These are phyloP conservation scores for Okapia johnstoni DNA, from an alignment of 2,113 vertebrate genomes.

Conservation along the genomic window DNA sequence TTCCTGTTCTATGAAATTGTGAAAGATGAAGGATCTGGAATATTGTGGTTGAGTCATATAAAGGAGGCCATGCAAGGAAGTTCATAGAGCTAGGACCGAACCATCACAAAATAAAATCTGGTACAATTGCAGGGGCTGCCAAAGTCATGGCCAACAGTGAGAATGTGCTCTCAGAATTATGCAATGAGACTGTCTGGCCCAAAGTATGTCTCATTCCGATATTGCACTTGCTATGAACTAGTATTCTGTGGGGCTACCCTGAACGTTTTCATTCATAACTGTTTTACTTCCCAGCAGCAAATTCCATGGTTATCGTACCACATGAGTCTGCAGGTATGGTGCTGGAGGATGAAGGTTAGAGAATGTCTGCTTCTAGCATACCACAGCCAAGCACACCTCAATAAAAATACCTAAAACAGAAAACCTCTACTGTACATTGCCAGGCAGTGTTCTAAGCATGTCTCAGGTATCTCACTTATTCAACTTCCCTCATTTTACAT, in stretches of 20 bases:
- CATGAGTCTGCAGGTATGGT: not conserved
- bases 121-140: not conserved
- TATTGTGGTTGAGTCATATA: not conserved
- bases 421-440: not conserved
- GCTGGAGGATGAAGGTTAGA: not conserved
- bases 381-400: not conserved
- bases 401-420: not conserved
- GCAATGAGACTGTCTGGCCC: not conserved
- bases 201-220: not conserved
- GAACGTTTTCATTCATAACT: not conserved
- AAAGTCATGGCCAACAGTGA: not conserved
- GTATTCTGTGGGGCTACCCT: not conserved
- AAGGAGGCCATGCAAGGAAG: not conserved
- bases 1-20: not conserved
- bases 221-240: not conserved
- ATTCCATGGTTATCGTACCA: not conserved
- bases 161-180: not conserved
- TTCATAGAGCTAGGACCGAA: not conserved
- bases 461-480: not conserved
- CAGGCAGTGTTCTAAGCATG: not conserved
- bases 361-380: not conserved
- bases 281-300: not conserved
- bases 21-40: not conserved
- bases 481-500: not conserved
- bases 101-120: not conserved